Conservation (phyloP, 2,888 invertebrate species). For the Asteroscopus sphinx region DNA sequence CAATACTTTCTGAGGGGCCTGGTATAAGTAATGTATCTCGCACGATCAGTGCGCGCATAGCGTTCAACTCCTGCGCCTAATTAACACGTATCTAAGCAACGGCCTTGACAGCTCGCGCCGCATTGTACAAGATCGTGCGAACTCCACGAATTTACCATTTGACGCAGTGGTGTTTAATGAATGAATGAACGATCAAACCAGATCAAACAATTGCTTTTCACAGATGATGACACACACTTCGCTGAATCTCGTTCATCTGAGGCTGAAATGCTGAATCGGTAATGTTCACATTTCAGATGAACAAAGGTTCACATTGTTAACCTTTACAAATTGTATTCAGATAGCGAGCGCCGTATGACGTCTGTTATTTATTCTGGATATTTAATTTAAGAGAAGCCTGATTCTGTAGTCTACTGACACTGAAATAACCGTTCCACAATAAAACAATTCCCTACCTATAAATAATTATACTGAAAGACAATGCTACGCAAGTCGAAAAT, state of each 20-base stretch:
- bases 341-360: neutral
- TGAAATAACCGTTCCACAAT: too few relatives aligned
- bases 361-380: too few relatives aligned
- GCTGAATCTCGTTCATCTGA: slow-evolving; percentile 5
- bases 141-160: slow-evolving; percentile 4
- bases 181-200: neutral
- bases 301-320: neutral
- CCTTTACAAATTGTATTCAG: too few relatives aligned
- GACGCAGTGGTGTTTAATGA: neutral
- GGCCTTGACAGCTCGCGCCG: slow-evolving; percentile 21
- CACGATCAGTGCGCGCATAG: neutral
- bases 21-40: neutral
- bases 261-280: too few relatives aligned
- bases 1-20: too few relatives aligned
- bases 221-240: slow-evolving; percentile 11
- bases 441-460: too few relatives aligned
- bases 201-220: neutral
- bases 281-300: too few relatives aligned
- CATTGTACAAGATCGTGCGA: slow-evolving; percentile 9
- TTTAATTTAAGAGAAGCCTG: too few relatives aligned
- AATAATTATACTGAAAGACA: too few relatives aligned
- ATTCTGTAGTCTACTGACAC: too few relatives aligned
- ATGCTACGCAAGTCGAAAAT: neutral
- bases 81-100: slow-evolving; percentile 27
- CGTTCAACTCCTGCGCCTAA: slow-evolving; percentile 3